phyloP scores from a whole-genome alignment of 2,797 vertebrate species.

The Anableps anableps region DNA sequence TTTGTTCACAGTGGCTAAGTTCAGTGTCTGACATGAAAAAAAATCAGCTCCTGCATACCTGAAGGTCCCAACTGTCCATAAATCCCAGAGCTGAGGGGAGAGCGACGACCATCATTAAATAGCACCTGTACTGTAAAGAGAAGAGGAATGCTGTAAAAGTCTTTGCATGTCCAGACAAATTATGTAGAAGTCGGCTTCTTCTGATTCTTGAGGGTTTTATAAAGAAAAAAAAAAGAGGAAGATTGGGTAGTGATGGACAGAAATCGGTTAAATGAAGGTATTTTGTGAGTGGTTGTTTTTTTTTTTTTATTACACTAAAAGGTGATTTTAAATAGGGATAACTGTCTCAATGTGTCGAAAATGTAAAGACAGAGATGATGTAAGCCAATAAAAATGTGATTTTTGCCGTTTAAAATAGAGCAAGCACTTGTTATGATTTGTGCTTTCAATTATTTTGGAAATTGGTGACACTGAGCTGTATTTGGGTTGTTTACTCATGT shows the following conservation, averaged over 20 bases:
- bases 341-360: background rate
- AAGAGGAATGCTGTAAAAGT: constrained; percentile 51
- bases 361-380: background rate
- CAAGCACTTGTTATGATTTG: constrained; percentile 9
- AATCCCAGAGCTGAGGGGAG: constrained; percentile 6
- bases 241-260: background rate
- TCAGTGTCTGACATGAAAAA: constrained; percentile 78
- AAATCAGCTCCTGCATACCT: constrained; percentile 45
- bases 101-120: constrained; percentile 14
- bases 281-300: constrained; percentile 2
- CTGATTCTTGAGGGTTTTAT: constrained; percentile 17
- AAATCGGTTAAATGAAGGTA: background rate
- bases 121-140: constrained; percentile 37
- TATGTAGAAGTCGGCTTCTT: constrained; percentile 2
- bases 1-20: constrained; percentile 86
- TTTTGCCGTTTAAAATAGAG: constrained; percentile 22
- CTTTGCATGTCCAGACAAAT: constrained; percentile 59
- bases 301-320: background rate
- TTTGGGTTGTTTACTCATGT: constrained; percentile 73
- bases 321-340: background rate
- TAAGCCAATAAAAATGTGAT: background rate
- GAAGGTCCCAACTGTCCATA: constrained; percentile 8
- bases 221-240: constrained; percentile 1
- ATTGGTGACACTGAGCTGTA: constrained; percentile 6
- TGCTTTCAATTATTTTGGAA: constrained; percentile 21